Evolutionary conservation across 23 tunicate species (phyloP), one percentile per base, ranked within the genome.

Genomic region (Styela plicata): DNA sequence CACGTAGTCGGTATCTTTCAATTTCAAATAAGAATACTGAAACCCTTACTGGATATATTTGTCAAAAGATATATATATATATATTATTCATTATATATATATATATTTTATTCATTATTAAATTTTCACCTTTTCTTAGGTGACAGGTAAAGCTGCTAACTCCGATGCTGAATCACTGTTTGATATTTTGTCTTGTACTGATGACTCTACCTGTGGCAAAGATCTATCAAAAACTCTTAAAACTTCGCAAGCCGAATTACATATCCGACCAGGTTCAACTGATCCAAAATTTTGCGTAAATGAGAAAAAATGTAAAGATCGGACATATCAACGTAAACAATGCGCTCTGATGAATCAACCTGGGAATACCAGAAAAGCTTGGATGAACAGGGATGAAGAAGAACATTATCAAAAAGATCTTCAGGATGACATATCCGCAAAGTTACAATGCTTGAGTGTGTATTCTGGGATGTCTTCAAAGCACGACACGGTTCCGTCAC

Each of bases 321-420:
- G 57, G 13, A 44, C 57, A 5, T 13, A 13, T 13, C 57, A 44
- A 44, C 10, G 13, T 5, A 44, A 44, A 5, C 7, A 5, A 5
- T 44, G 71, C 24, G 31, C 30, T 16, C 24, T 27, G 22, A 24
- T 21, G 0, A 67, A 67, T 13, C n/a, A 19, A 67, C 16, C 31
- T 16, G 31, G 23, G 31, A 22, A 22, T 0, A 67, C 18, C 13
- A 27, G 24, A 16, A 67, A 67, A 18, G 71, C 71, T 29, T 67
- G 71, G 71, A 19, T 67, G n/a, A 27, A 22, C 13, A 44, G 13
- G 57, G 71, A 67, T 18, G 71, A 67, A 18, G 71, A 67, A 67
- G 71, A 29, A 29, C 19, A 27, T 27, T 29, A 1, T 0, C 31
- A 29, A 67, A 67, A 67, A 0, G 71, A 67, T 0, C 31, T 25